phyloP scores from a whole-genome alignment of 2,888 invertebrate species.

The Habroteleia sp. region DNA sequence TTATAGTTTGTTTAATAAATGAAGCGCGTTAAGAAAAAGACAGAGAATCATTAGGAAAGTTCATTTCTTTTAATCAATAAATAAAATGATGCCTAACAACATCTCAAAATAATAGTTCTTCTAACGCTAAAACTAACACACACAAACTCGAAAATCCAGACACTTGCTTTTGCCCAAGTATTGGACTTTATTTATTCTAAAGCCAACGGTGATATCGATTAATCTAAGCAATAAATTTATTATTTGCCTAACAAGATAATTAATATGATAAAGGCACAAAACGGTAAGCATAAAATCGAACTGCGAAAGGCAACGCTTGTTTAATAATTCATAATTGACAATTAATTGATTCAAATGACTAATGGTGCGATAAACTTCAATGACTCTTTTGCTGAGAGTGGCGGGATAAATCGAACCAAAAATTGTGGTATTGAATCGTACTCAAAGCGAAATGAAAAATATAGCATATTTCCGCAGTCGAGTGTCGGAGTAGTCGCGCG shows the following conservation, averaged over 20 bases:
- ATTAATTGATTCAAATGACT: constrained; percentile 19
- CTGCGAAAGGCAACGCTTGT: background rate
- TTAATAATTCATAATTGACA: constrained; percentile 30
- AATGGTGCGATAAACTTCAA: constrained; percentile 2
- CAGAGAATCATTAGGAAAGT: constrained; percentile 27
- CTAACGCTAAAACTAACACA: no score
- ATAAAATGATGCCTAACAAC: background rate
- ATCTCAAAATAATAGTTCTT: no score
- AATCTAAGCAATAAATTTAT: no score
- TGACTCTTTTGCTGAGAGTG: constrained; percentile 1
- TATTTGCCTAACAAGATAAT: background rate
- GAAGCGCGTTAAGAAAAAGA: constrained; percentile 9
- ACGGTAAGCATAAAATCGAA: background rate
- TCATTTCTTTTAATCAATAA: constrained; percentile 7
- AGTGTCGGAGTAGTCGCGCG: constrained; percentile 24
- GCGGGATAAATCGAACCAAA: constrained; percentile 22
- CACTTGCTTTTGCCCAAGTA: no score
- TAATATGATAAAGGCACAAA: background rate
- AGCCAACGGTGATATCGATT: no score
- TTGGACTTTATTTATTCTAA: no score
- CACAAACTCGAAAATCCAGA: no score
- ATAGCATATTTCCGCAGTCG: constrained; percentile 38
- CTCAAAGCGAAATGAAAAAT: constrained; percentile 24
- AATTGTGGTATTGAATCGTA: constrained; percentile 3
- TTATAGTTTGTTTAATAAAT: constrained; percentile 31